Conservation (phyloP, 2,888 invertebrate genomes). For the Lasius platythorax region DNA sequence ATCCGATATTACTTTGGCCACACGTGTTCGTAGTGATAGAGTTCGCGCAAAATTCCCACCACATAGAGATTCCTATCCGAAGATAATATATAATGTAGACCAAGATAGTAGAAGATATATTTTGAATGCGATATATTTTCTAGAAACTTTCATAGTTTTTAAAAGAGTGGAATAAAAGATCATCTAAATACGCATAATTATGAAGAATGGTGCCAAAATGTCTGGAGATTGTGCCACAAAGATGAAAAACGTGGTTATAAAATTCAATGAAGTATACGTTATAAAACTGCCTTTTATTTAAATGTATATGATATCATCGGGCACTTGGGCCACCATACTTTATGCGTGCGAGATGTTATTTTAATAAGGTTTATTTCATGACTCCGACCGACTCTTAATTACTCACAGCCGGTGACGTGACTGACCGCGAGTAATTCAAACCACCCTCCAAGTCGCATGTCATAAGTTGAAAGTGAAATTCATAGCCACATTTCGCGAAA, state of each 20-base stretch:
- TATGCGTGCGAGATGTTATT: constrained; percentile 23
- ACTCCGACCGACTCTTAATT: constrained; percentile 45
- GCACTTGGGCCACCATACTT: constrained; percentile 13
- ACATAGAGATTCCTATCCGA: constrained; percentile 34
- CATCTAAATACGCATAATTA: neutral
- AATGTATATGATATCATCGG: constrained; percentile 36
- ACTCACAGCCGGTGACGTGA: constrained; percentile 53
- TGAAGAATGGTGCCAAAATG: constrained; percentile 27
- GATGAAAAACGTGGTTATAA: constrained; percentile 54
- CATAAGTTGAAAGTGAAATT: constrained; percentile 45
- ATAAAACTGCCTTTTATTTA: constrained; percentile 55
- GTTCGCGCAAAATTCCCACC: constrained; percentile 58
- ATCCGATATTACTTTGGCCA: constrained; percentile 56
- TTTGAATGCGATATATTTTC: neutral
- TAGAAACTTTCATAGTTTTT: neutral
- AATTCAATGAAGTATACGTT: neutral
- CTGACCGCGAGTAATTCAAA: constrained; percentile 33
- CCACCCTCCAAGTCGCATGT: constrained; percentile 14
- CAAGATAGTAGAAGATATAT: neutral
- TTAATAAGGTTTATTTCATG: constrained; percentile 34
- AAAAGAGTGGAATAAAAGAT: constrained; percentile 13
- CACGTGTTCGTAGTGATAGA: constrained; percentile 59
- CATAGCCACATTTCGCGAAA: constrained; percentile 7
- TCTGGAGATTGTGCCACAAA: constrained; percentile 66
- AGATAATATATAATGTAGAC: neutral